Evolutionary conservation across 2,797 vertebrate genomes (phyloP).

Genomic region (Darevskia mixta): DNA sequence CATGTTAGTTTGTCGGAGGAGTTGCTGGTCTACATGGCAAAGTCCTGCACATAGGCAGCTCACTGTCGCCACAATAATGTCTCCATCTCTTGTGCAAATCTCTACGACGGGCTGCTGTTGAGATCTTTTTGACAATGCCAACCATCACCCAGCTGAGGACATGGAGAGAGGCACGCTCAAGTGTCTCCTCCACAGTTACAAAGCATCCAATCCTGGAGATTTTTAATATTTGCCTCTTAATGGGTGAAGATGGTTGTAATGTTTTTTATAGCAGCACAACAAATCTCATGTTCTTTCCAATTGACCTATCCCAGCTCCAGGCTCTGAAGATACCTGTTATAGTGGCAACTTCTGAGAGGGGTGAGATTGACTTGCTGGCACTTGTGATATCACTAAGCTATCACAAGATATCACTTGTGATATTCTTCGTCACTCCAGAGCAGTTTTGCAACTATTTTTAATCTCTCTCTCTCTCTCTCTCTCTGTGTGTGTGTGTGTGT

Average conservation of each 20-base stretch:
- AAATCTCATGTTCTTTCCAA: background rate
- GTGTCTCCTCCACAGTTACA: background rate
- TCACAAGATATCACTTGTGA: background rate
- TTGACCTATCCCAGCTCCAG: background rate
- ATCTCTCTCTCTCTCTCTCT: too few species aligned
- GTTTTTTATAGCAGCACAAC: background rate
- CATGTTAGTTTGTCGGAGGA: background rate
- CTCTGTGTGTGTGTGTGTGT: too few species aligned
- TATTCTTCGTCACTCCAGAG: background rate
- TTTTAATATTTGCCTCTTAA: background rate
- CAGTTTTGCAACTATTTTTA: background rate
- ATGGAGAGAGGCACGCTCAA: background rate
- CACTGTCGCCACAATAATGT: too few species aligned
- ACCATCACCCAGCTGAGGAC: background rate
- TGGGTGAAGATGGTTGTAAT: background rate
- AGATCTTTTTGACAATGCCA: background rate
- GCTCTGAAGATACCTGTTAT: background rate
- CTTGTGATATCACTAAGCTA: too few species aligned
- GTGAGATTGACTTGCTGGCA: background rate
- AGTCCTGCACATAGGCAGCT: background rate
- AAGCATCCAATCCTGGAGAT: background rate
- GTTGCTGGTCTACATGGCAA: background rate
- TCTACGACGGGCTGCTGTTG: background rate
- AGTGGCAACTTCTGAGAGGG: background rate
- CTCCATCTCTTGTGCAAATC: background rate